phyloP scores from a whole-genome alignment of 37 sponge, comb jelly and placozoan species.

The Halichondria panicea region DNA sequence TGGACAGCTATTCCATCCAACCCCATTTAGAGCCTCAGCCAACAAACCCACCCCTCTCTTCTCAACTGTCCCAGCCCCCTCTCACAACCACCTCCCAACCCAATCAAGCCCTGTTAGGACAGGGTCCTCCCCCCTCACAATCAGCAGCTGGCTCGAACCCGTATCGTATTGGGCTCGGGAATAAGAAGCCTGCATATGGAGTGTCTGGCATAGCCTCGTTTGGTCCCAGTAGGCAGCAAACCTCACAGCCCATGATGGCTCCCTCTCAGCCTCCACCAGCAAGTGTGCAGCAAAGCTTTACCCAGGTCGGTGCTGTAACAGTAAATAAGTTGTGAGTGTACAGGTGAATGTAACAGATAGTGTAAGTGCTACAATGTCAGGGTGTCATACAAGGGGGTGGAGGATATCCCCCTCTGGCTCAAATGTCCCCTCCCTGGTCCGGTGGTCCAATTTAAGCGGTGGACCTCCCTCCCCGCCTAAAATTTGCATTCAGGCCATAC shows the following conservation, averaged over 20 bases:
- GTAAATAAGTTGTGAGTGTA: too few relatives aligned
- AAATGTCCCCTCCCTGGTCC: not conserved
- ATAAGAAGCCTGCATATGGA: slow-evolving; percentile 25
- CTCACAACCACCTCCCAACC: not conserved
- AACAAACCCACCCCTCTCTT: too few relatives aligned
- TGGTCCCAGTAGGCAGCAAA: not conserved
- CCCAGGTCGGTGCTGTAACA: too few relatives aligned
- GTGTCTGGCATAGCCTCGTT: slow-evolving; percentile 29
- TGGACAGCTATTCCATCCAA: too few relatives aligned
- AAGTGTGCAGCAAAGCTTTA: not conserved
- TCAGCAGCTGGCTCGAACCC: slow-evolving; percentile 19
- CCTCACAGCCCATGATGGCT: not conserved
- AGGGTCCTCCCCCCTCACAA: not conserved
- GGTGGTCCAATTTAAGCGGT: too few relatives aligned
- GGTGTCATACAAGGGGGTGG: not conserved
- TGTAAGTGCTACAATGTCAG: too few relatives aligned
- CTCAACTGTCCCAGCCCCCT: too few relatives aligned
- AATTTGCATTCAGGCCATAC: too few relatives aligned
- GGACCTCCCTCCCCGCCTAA: too few relatives aligned
- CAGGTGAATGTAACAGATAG: too few relatives aligned
- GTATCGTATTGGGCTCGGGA: slow-evolving; percentile 20
- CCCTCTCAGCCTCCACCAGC: not conserved
- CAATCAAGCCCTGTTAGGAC: not conserved
- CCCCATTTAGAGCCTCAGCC: too few relatives aligned
- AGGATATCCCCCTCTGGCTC: not conserved